Percentiles rank a stretch among this genome's conserved stretches.
These are phyloP conservation scores for Ammodramus savannarum DNA, from an alignment of 2,113 vertebrate species.

Conservation along the genomic window DNA sequence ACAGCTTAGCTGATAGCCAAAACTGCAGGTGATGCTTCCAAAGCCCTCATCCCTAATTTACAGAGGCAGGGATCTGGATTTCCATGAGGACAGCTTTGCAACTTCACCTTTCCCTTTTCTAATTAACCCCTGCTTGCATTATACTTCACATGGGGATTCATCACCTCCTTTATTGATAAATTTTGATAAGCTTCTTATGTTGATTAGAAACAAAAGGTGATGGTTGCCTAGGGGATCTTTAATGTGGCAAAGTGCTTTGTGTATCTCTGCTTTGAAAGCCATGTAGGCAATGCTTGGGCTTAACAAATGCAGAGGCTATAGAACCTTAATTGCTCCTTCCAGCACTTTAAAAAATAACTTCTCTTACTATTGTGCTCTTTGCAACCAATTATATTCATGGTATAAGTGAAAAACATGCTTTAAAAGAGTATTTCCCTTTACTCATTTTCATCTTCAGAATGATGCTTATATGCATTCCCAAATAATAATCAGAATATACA, in stretches of 20 bases:
- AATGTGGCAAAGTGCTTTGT: not conserved
- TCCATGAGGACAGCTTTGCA: not conserved
- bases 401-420: not conserved
- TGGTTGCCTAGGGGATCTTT: not conserved
- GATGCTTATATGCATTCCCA: not conserved
- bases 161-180: not conserved
- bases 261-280: not conserved
- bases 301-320: not conserved
- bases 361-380: not conserved
- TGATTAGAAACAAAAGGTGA: not conserved
- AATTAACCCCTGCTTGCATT: slow-evolving; percentile 22
- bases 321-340: not conserved
- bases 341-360: slow-evolving; percentile 19
- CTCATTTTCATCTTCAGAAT: not conserved
- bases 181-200: not conserved
- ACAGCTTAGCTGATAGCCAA: not conserved
- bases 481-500: not conserved
- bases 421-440: not conserved
- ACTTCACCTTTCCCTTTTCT: slow-evolving; percentile 25
- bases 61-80: not conserved
- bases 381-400: not conserved
- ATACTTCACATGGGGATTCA: not conserved
- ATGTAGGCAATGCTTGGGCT: not conserved
- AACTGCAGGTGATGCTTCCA: not conserved
- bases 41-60: not conserved